Conservation (phyloP, 2,888 invertebrate genomes). For the Trilocha varians region DNA sequence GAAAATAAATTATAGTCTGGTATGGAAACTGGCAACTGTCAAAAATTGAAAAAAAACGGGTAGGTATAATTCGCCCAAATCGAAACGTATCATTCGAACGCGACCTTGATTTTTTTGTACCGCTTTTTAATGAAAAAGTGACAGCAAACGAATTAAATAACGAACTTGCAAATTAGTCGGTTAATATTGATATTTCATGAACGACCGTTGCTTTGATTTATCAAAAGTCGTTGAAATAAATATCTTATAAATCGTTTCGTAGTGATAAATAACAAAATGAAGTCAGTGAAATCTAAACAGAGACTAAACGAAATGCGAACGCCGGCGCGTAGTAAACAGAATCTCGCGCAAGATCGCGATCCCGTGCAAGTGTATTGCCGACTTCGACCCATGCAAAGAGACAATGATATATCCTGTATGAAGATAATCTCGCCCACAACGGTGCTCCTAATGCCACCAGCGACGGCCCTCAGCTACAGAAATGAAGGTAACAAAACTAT, state of each 20-base stretch:
- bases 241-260: constrained; percentile 23
- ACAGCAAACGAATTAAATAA: constrained; percentile 7
- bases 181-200: constrained; percentile 32
- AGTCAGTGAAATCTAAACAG: constrained; percentile 62
- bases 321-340: constrained; percentile 59
- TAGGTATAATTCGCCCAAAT: constrained; percentile 24
- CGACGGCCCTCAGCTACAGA: constrained; percentile 75
- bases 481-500: constrained; percentile 77
- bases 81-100: constrained; percentile 18
- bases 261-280: constrained; percentile 41
- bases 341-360: constrained; percentile 68
- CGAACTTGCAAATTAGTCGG: constrained; percentile 22
- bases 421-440: constrained; percentile 80
- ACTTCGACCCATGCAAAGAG: constrained; percentile 83
- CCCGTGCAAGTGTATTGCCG: constrained; percentile 93
- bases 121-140: constrained; percentile 11
- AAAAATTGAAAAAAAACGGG: constrained; percentile 16
- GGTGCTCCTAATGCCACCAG: constrained; percentile 77
- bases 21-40: constrained; percentile 7
- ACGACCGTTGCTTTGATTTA: constrained; percentile 61
- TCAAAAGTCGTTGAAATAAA: constrained; percentile 30
- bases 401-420: constrained; percentile 78
- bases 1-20: background rate
- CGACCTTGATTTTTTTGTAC: constrained; percentile 7
- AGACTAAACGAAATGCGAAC: constrained; percentile 60